Conservation (phyloP, 2,797 vertebrate species). For the Acanthurus lineatus region DNA sequence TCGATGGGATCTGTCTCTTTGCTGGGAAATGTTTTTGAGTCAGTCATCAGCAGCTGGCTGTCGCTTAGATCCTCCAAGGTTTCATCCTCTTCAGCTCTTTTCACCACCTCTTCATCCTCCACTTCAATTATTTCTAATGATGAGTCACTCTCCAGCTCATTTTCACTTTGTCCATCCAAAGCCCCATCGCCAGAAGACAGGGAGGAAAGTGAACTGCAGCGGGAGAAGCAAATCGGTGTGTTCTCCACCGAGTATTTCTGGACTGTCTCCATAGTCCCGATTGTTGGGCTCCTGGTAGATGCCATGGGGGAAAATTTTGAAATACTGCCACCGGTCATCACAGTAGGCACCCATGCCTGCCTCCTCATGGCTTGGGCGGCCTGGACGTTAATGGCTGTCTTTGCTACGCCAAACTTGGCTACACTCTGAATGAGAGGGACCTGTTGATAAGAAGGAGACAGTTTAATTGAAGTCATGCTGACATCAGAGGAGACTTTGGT, state of each 20-base stretch:
- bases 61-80: slow-evolving; percentile 88
- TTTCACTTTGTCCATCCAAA: slow-evolving; percentile 92
- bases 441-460: slow-evolving; percentile 96
- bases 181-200: slow-evolving; percentile 93
- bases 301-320: slow-evolving; percentile 87
- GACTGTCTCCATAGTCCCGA: slow-evolving; percentile 87
- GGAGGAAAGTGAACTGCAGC: slow-evolving; percentile 96
- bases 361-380: slow-evolving; percentile 86
- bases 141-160: slow-evolving; percentile 93
- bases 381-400: slow-evolving; percentile 83
- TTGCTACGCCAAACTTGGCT: slow-evolving; percentile 79
- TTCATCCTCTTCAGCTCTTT: slow-evolving; percentile 82
- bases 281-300: slow-evolving; percentile 79
- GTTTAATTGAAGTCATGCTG: slow-evolving; percentile 92
- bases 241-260: slow-evolving; percentile 94
- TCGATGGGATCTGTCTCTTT: slow-evolving; percentile 87
- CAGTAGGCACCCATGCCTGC: slow-evolving; percentile 90
- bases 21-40: slow-evolving; percentile 80
- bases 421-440: slow-evolving; percentile 90
- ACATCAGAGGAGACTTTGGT: slow-evolving; percentile 86
- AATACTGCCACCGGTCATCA: slow-evolving; percentile 86
- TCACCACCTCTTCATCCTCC: slow-evolving; percentile 85
- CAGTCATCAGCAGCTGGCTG: slow-evolving; percentile 85
- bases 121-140: slow-evolving; percentile 97
- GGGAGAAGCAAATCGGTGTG: slow-evolving; percentile 94